A percentile compares a stretch with the other conserved stretches of the same genome.
These are phyloP conservation scores for Griposia aprilina DNA, from an alignment of 2,888 invertebrate genomes.

Conservation along the genomic window DNA sequence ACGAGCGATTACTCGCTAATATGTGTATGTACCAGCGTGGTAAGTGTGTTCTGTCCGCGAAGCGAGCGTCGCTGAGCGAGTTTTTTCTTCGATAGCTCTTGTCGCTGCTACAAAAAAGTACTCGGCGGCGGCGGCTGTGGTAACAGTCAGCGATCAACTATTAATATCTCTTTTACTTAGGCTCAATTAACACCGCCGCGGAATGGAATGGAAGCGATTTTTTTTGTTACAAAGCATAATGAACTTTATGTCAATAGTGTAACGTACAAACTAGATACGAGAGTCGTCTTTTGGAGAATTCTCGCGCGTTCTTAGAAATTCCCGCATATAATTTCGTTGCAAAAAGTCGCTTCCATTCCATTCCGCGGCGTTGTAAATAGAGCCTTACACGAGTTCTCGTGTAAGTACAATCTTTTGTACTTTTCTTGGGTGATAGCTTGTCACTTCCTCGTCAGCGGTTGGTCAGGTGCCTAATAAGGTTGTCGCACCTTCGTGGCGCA, in stretches of 20 bases:
- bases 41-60: not conserved
- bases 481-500: conserved; percentile 20
- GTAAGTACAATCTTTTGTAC: not conserved
- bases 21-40: not conserved
- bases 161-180: not conserved
- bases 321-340: too few relatives aligned
- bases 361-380: too few relatives aligned
- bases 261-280: too few relatives aligned
- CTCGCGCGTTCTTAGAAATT: too few relatives aligned
- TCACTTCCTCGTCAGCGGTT: not conserved
- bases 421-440: not conserved
- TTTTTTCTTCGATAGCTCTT: not conserved
- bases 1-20: not conserved
- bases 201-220: too few relatives aligned
- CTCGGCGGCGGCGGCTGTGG: not conserved
- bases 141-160: not conserved
- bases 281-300: too few relatives aligned
- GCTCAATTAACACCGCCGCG: too few relatives aligned
- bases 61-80: not conserved
- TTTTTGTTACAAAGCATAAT: too few relatives aligned
- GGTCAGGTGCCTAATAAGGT: conserved; percentile 1
- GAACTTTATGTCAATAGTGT: too few relatives aligned
- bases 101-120: not conserved
- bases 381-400: too few relatives aligned
- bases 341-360: too few relatives aligned